phyloP scores from a whole-genome alignment of 2,888 invertebrate genomes.

The Carterocephalus palaemon region DNA sequence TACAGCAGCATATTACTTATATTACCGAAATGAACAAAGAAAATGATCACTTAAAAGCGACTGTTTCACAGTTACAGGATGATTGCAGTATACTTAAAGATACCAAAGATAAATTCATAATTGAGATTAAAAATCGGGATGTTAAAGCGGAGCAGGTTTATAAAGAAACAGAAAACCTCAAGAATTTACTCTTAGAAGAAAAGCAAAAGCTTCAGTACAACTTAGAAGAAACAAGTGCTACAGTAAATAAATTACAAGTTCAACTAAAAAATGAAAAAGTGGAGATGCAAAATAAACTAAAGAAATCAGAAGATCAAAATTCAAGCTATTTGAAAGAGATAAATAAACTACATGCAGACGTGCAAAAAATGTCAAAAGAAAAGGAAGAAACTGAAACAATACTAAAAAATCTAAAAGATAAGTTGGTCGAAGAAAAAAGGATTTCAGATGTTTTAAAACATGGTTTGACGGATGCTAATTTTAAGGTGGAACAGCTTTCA shows the following conservation, averaged over 20 bases:
- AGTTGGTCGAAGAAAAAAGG: too few species aligned
- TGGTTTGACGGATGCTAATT: too few species aligned
- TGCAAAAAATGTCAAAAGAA: too few species aligned
- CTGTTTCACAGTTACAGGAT: slow-evolving; percentile 38
- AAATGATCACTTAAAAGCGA: slow-evolving; percentile 39
- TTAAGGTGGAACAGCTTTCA: too few species aligned
- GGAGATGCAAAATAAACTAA: slow-evolving; percentile 43
- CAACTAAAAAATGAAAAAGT: slow-evolving; percentile 57
- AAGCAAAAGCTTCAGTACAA: slow-evolving; percentile 42
- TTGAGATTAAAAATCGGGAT: slow-evolving; percentile 44
- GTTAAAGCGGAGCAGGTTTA: slow-evolving; percentile 39
- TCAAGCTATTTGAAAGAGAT: too few species aligned
- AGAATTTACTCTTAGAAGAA: slow-evolving; percentile 41
- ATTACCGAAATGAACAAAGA: slow-evolving; percentile 46
- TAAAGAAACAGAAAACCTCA: slow-evolving; percentile 45
- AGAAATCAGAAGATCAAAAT: slow-evolving; percentile 34
- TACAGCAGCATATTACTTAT: slow-evolving; percentile 33
- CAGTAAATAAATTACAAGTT: slow-evolving; percentile 46
- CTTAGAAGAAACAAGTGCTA: slow-evolving; percentile 50
- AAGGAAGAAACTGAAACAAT: too few species aligned
- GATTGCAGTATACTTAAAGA: slow-evolving; percentile 43
- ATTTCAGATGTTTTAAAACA: too few species aligned
- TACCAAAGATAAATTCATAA: slow-evolving; percentile 39
- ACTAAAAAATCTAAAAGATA: too few species aligned
- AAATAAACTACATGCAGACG: too few species aligned